Evolutionary conservation across 2,888 invertebrate species (phyloP), one percentile per base, ranked within the genome.

Genomic region (Eurytoma californica): DNA sequence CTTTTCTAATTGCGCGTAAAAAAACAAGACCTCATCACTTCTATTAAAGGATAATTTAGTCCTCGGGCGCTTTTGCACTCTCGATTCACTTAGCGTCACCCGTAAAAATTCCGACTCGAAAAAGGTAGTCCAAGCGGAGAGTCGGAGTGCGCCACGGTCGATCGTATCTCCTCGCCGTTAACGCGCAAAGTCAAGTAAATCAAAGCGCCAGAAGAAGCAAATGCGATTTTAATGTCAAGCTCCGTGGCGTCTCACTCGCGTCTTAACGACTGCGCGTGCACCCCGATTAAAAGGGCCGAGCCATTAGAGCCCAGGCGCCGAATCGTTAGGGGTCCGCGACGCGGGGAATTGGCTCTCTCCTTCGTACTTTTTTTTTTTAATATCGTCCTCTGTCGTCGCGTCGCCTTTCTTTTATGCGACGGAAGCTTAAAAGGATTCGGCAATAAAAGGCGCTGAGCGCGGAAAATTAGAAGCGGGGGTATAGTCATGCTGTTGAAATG

Each of bases 381-480:
- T 18, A 47, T 72, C 80, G 76, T n/a, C 18, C 24, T 20, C 39
- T 7, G 39, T 47, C 61, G 69, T 13, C 39, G 16, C 16, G n/a
- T 53, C 63, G 63, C 39, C 57, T 49, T 55, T 30, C 63, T 16
- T 55, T n/a, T 61, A 49, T 58, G 51, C 74, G 58, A 70, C 80
- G 77, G 84, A 73, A 83, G 84, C 86, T 87, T 90, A 89, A 90
- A 89, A 90, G 90, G 90, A 89, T 89, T 89, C 85, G 86, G 86
- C 87, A 87, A 89, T 90, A 89, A 89, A 39, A 89, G 87, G 87
- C 87, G 86, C 82, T 84, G 85, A 86, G 84, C 63, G 85, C 86
- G 83, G 79, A 81, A 86, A 88, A 89, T 89, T 89, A 88, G 85
- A 85, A 84, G 84, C 83, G 82, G 67, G 75, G 83, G 63, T 84